Evolutionary conservation across 92 coral and sea anemone species (phyloP).

Genomic region (Heteractis magnifica): DNA sequence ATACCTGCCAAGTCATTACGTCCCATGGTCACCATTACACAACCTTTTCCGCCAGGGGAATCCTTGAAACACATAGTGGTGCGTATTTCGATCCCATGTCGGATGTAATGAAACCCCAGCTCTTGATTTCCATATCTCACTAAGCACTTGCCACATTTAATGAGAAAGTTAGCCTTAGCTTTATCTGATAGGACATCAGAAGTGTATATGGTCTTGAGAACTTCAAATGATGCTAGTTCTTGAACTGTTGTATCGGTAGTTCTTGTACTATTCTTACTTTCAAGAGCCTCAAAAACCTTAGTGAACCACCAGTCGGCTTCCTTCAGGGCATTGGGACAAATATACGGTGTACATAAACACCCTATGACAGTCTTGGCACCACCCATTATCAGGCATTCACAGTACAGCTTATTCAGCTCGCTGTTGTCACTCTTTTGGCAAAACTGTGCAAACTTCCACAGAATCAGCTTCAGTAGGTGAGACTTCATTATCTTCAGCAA

Average conservation of each 20-base stretch:
- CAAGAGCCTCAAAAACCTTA: neutral
- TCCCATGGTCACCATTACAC: slow-evolving; percentile 26
- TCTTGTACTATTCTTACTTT: neutral
- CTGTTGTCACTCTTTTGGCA: slow-evolving; percentile 21
- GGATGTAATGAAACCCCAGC: slow-evolving; percentile 10
- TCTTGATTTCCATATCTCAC: slow-evolving; percentile 19
- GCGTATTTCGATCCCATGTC: slow-evolving; percentile 3
- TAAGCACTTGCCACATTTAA: slow-evolving; percentile 27
- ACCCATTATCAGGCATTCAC: slow-evolving; percentile 28
- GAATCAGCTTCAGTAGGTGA: slow-evolving; percentile 19
- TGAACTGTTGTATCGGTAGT: neutral
- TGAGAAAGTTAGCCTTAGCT: slow-evolving; percentile 31
- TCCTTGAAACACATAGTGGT: neutral
- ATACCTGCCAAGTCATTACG: slow-evolving; percentile 37
- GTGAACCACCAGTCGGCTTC: slow-evolving; percentile 23
- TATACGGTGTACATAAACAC: slow-evolving; percentile 31
- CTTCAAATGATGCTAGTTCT: neutral
- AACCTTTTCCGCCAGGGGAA: neutral
- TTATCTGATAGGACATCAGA: neutral
- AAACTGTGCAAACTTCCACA: slow-evolving; percentile 27
- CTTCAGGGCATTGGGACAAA: slow-evolving; percentile 21
- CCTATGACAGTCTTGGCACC: slow-evolving; percentile 33
- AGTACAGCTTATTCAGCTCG: slow-evolving; percentile 4
- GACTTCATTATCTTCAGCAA: slow-evolving; percentile 45
- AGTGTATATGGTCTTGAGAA: neutral